These are phyloP conservation scores for Ypsolopha scabrella DNA, from an alignment of 2,888 invertebrate genomes.

Conservation along the genomic window DNA sequence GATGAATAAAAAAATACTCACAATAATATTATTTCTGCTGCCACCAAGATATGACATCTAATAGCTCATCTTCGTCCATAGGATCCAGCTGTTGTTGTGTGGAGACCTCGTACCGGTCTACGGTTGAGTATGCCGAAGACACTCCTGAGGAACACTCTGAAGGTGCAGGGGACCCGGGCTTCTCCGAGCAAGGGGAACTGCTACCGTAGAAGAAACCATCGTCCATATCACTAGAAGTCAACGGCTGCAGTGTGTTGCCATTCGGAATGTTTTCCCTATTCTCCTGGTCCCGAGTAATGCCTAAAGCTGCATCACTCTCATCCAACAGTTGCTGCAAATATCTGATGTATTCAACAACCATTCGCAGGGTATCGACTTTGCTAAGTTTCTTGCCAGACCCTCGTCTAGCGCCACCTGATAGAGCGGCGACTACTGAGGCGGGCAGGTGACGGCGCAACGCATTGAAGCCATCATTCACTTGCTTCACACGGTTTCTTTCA, in stretches of 20 bases:
- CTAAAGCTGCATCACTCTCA: conserved; percentile 75
- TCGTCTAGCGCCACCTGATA: conserved; percentile 74
- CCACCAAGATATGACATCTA: conserved; percentile 89
- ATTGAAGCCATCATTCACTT: conserved; percentile 94
- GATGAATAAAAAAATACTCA: conserved; percentile 25
- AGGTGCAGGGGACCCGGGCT: conserved; percentile 80
- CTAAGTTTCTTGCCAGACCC: conserved; percentile 88
- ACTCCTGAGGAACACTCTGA: conserved; percentile 76
- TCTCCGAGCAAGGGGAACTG: conserved; percentile 75
- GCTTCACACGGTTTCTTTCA: conserved; percentile 94
- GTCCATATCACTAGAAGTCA: conserved; percentile 60
- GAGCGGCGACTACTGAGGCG: conserved; percentile 79
- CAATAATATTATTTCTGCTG: conserved; percentile 73
- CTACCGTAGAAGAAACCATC: conserved; percentile 62
- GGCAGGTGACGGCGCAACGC: conserved; percentile 91
- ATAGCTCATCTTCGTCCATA: conserved; percentile 89
- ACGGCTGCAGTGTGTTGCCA: conserved; percentile 39
- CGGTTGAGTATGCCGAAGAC: conserved; percentile 57
- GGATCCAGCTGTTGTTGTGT: conserved; percentile 73
- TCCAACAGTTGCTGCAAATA: conserved; percentile 85
- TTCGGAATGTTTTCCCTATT: conserved; percentile 60
- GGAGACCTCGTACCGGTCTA: conserved; percentile 51
- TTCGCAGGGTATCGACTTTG: conserved; percentile 89
- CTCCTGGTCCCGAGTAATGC: conserved; percentile 54
- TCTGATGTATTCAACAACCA: conserved; percentile 93